Conservation (phyloP, 2,113 vertebrate species). For the Petaurus breviceps region DNA sequence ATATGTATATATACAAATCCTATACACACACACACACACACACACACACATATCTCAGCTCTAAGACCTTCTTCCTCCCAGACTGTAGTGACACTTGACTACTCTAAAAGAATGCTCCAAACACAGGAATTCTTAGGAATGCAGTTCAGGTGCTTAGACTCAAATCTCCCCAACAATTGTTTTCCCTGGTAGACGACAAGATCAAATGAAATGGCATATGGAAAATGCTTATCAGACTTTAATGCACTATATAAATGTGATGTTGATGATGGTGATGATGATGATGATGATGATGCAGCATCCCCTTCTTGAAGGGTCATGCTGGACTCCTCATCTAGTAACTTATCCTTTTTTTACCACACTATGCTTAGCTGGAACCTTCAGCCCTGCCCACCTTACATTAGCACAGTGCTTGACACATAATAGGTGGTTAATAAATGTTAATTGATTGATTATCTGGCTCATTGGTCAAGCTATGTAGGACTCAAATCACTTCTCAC, state of each 20-base stretch:
- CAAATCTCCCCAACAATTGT: background rate
- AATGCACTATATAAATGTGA: background rate
- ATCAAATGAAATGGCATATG: background rate
- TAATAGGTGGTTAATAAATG: background rate
- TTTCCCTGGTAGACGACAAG: background rate
- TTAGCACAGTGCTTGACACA: background rate
- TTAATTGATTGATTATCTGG: background rate
- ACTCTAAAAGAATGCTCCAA: background rate
- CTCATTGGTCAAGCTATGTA: background rate
- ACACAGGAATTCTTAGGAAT: background rate
- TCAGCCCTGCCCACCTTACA: background rate
- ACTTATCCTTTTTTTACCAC: background rate
- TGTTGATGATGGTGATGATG: no score
- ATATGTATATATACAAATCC: no score
- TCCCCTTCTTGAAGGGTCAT: background rate
- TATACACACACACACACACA: no score
- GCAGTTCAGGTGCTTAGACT: background rate
- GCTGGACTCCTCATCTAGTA: background rate
- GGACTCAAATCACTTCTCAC: background rate
- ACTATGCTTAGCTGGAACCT: background rate
- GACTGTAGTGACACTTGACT: background rate
- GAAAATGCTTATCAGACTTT: background rate
- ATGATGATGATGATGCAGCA: background rate
- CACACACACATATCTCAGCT: no score
- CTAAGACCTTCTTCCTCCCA: background rate